These are phyloP conservation scores for Centropyge bicolor DNA, from an alignment of 2,797 vertebrate species.

Conservation along the genomic window DNA sequence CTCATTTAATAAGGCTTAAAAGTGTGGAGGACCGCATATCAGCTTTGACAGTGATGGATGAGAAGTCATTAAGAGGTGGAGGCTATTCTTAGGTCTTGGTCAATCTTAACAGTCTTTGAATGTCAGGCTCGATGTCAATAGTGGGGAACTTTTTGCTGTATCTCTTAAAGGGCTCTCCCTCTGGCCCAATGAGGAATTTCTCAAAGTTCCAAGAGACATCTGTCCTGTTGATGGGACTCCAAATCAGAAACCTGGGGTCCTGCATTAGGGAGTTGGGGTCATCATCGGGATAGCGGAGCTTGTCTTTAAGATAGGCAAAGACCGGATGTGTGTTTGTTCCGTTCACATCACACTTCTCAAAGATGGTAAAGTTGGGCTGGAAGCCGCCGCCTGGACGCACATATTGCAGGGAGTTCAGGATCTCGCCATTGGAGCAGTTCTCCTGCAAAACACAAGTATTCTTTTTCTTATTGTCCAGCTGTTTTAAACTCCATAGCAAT, in stretches of 20 bases:
- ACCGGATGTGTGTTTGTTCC: constrained; percentile 92
- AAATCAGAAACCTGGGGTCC: constrained; percentile 91
- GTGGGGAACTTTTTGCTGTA: constrained; percentile 93
- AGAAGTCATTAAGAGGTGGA: constrained; percentile 39
- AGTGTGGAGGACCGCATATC: constrained; percentile 57
- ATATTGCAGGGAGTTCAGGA: constrained; percentile 91
- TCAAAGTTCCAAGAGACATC: constrained; percentile 99
- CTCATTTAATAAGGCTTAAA: constrained; percentile 91
- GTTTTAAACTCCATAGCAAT: neutral
- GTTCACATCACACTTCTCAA: constrained; percentile 96
- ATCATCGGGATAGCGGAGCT: constrained; percentile 92
- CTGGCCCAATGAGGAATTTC: constrained; percentile 96
- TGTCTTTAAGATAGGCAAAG: constrained; percentile 96
- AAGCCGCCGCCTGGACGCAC: constrained; percentile 93
- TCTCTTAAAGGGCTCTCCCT: constrained; percentile 96
- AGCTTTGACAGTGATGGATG: constrained; percentile 54
- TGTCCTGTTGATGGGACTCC: constrained; percentile 91
- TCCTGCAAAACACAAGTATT: constrained; percentile 84
- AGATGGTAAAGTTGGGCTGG: constrained; percentile 92
- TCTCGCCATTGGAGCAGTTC: constrained; percentile 93
- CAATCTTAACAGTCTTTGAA: constrained; percentile 94
- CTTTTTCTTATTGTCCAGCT: neutral
- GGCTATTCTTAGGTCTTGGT: constrained; percentile 88
- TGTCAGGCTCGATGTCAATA: constrained; percentile 92
- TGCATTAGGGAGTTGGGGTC: constrained; percentile 88